Conservation (phyloP, 2,888 invertebrate genomes). For the Tenodera sinensis region DNA sequence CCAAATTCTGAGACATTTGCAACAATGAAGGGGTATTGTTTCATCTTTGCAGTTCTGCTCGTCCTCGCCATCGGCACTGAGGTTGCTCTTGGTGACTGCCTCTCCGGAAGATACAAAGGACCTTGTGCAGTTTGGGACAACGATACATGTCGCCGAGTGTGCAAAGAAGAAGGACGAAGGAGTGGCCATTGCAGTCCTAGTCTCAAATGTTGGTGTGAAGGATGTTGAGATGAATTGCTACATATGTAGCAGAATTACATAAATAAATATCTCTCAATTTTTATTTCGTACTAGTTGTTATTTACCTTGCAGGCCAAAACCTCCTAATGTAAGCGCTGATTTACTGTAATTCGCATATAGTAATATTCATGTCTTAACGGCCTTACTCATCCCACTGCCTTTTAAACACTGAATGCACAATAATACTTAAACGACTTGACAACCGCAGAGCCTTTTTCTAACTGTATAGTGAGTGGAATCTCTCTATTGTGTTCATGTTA, state of each 20-base stretch:
- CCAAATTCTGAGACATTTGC: not conserved
- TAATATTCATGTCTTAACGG: too few species aligned
- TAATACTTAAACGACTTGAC: too few species aligned
- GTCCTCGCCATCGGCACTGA: not conserved
- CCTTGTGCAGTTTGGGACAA: conserved; percentile 1
- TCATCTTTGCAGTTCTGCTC: not conserved
- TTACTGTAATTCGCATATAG: too few species aligned
- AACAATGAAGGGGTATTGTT: not conserved
- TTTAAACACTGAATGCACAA: too few species aligned
- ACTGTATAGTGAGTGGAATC: too few species aligned
- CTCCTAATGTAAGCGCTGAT: not conserved
- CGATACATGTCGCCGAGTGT: not conserved
- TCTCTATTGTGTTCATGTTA: too few species aligned
- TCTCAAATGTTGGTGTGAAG: not conserved
- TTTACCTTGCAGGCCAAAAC: not conserved
- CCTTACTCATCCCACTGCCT: too few species aligned
- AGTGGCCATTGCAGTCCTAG: not conserved
- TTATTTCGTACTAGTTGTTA: not conserved
- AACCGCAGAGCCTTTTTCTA: too few species aligned
- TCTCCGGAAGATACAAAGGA: not conserved
- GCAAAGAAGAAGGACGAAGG: not conserved
- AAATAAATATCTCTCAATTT: not conserved
- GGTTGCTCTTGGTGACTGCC: not conserved
- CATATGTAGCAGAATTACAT: not conserved
- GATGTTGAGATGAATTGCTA: not conserved